Percentiles rank a stretch among this genome's conserved stretches.
These are phyloP conservation scores for Sturnus vulgaris DNA, from an alignment of 2,113 vertebrate genomes.

Conservation along the genomic window DNA sequence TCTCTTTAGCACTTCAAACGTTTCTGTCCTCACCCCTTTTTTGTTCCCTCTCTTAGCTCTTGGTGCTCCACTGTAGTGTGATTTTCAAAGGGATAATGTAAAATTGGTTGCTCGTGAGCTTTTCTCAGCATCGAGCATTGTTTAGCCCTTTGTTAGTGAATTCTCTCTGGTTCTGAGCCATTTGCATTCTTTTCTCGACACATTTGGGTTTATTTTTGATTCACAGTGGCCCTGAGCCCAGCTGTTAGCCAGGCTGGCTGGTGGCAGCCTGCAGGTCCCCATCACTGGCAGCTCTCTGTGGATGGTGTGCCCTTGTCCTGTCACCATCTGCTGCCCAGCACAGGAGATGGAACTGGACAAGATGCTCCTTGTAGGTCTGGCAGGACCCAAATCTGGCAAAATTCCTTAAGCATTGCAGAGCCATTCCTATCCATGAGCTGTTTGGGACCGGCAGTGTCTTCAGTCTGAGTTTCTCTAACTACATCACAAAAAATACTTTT, in stretches of 20 bases:
- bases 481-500: not conserved
- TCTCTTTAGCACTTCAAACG: not conserved
- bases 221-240: not conserved
- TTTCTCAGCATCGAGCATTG: not conserved
- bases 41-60: not conserved
- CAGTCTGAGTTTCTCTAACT: not conserved
- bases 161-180: not conserved
- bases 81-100: not conserved
- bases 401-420: fast-evolving
- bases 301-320: fast-evolving
- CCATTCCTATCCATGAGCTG: fast-evolving
- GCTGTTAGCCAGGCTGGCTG: not conserved
- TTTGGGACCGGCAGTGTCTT: not conserved
- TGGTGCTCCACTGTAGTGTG: not conserved
- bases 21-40: not conserved
- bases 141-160: not conserved
- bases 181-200: not conserved
- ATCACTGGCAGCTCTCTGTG: fast-evolving
- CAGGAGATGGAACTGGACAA: not conserved
- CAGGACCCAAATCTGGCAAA: not conserved
- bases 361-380: not conserved
- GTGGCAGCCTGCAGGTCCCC: not conserved
- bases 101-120: not conserved
- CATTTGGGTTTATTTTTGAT: not conserved
- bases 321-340: not conserved